These are phyloP conservation scores for Aplodontia rufa DNA, from an alignment of 2,113 vertebrate genomes.

Conservation along the genomic window DNA sequence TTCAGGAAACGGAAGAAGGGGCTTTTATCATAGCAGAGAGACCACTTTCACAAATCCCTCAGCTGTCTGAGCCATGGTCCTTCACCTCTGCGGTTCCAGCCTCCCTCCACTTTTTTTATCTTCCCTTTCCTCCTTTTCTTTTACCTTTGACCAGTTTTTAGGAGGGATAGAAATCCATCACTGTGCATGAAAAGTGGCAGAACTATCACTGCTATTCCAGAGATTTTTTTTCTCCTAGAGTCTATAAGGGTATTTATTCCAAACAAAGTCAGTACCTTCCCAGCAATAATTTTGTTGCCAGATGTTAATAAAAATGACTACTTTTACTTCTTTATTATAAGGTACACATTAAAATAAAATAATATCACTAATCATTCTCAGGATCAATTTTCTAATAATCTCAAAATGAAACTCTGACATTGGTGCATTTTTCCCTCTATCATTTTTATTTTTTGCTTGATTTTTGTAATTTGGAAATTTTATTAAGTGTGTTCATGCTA, in stretches of 20 bases:
- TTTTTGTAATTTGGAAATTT: background rate
- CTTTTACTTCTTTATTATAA: background rate
- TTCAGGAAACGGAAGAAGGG: background rate
- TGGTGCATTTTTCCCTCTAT: background rate
- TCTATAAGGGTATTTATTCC: background rate
- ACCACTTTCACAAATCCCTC: background rate
- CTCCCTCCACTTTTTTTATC: background rate
- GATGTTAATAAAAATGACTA: background rate
- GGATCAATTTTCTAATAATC: background rate
- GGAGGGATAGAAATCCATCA: background rate
- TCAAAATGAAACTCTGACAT: background rate
- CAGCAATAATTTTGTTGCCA: background rate
- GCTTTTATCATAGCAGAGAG: background rate
- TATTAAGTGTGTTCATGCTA: background rate
- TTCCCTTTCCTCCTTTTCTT: background rate
- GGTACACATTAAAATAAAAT: conserved; percentile 3
- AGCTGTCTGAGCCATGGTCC: background rate
- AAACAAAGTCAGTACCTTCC: background rate
- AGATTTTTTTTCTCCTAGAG: background rate
- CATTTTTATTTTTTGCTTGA: background rate
- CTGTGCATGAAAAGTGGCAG: background rate
- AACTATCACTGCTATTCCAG: background rate
- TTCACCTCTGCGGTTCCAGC: background rate
- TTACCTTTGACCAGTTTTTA: background rate
- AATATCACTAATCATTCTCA: background rate